phyloP scores from a whole-genome alignment of 2,888 invertebrate genomes.

The Anagyrus pseudococci region DNA sequence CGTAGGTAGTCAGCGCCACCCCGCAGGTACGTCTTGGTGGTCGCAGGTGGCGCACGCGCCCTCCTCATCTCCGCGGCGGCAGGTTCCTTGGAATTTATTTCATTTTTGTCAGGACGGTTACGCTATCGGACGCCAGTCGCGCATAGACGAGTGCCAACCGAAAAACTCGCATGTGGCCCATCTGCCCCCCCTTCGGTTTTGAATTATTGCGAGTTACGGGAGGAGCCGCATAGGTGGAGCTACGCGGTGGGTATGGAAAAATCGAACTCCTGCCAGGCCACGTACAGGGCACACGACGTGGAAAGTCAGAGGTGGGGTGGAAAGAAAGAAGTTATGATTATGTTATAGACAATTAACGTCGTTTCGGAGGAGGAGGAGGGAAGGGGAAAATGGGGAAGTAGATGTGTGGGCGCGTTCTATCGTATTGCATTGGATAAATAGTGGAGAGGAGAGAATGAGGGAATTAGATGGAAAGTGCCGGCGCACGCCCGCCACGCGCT shows the following conservation, averaged over 20 bases:
- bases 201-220: too few relatives aligned
- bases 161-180: constrained; percentile 14
- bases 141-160: constrained; percentile 1
- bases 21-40: constrained; percentile 53
- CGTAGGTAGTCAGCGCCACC: constrained; percentile 47
- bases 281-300: too few relatives aligned
- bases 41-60: constrained; percentile 48
- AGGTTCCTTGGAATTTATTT: constrained; percentile 32
- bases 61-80: constrained; percentile 3
- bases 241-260: too few relatives aligned
- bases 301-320: neutral
- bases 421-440: too few relatives aligned
- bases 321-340: constrained; percentile 28
- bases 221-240: too few relatives aligned
- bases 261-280: too few relatives aligned
- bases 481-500: constrained; percentile 25
- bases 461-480: too few relatives aligned
- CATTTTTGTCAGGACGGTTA: constrained; percentile 7
- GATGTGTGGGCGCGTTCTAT: too few relatives aligned
- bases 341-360: constrained; percentile 34
- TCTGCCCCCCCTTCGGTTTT: constrained; percentile 9
- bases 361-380: neutral
- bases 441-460: too few relatives aligned
- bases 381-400: too few relatives aligned
- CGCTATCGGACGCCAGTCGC: constrained; percentile 2